A percentile compares a stretch with the other conserved stretches of the same genome.
Evolutionary conservation across 2,888 invertebrate species (phyloP).

Genomic region (Graphium colonna): DNA sequence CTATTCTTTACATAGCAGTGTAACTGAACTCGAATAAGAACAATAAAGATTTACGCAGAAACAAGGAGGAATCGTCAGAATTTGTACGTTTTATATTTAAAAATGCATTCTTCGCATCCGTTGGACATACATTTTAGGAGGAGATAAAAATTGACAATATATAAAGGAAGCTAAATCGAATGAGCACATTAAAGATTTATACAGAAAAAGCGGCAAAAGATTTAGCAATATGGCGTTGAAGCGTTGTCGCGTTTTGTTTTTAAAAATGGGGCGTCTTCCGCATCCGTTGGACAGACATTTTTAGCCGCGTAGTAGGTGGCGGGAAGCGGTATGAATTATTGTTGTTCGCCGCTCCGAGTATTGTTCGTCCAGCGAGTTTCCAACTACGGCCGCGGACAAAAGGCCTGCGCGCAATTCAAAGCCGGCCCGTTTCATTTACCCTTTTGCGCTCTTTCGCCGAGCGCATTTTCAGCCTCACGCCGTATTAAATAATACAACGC

Average conservation of each 20-base stretch:
- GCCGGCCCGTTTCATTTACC: constrained; percentile 76
- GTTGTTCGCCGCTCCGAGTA: constrained; percentile 74
- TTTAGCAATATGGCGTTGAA: constrained; percentile 39
- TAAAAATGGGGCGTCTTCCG: constrained; percentile 72
- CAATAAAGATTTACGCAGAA: too few species aligned
- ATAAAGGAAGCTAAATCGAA: neutral
- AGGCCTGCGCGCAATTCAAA: constrained; percentile 76
- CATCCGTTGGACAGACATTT: constrained; percentile 76
- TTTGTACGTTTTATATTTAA: too few species aligned
- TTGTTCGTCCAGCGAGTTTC: constrained; percentile 69
- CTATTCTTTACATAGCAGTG: too few species aligned
- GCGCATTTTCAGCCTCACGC: constrained; percentile 71
- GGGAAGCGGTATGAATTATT: constrained; percentile 79
- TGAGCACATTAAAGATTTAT: constrained; percentile 42
- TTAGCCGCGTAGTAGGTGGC: constrained; percentile 73
- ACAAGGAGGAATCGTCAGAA: too few species aligned
- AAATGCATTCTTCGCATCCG: too few species aligned
- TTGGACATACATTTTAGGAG: too few species aligned
- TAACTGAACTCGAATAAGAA: too few species aligned
- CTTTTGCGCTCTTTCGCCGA: constrained; percentile 74
- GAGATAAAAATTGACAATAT: too few species aligned
- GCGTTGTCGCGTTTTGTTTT: constrained; percentile 68
- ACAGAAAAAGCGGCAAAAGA: constrained; percentile 56
- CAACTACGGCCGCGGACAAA: constrained; percentile 68
- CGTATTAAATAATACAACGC: constrained; percentile 71